Evolutionary conservation across 2,888 invertebrate genomes (phyloP).

Genomic region (Baccha elongata): DNA sequence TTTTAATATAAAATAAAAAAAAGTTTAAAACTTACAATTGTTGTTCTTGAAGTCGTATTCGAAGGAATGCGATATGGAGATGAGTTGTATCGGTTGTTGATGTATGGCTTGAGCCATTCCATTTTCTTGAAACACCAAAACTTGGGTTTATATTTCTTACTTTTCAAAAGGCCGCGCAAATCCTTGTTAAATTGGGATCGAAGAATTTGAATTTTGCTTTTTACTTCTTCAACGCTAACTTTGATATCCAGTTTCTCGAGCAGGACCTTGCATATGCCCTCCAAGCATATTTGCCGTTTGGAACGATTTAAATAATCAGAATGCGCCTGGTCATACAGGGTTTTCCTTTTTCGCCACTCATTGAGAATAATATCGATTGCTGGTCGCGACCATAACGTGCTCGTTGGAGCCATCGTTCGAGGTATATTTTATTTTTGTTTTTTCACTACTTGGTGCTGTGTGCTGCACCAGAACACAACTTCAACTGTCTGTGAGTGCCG

Average conservation of each 20-base stretch:
- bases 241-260: constrained; percentile 47
- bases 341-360: constrained; percentile 52
- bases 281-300: constrained; percentile 37
- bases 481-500: constrained; percentile 42
- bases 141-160: constrained; percentile 61
- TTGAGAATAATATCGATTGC: constrained; percentile 50
- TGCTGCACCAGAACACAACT: constrained; percentile 62
- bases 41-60: background rate
- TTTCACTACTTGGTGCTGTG: constrained; percentile 42
- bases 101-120: constrained; percentile 58
- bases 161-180: constrained; percentile 44
- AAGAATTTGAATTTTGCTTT: constrained; percentile 55
- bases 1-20: background rate
- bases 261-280: constrained; percentile 40
- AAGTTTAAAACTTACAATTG: constrained; percentile 34
- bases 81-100: constrained; percentile 7
- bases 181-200: constrained; percentile 63
- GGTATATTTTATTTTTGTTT: background rate
- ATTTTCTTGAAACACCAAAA: constrained; percentile 69
- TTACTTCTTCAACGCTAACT: constrained; percentile 38
- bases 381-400: constrained; percentile 53
- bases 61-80: background rate
- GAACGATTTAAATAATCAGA: constrained; percentile 53
- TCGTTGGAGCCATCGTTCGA: constrained; percentile 4
- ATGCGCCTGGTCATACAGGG: constrained; percentile 46